Base-by-base conservation (phyloP, 2,797 vertebrate genomes). In the Pelochelys cantorii region DNA sequence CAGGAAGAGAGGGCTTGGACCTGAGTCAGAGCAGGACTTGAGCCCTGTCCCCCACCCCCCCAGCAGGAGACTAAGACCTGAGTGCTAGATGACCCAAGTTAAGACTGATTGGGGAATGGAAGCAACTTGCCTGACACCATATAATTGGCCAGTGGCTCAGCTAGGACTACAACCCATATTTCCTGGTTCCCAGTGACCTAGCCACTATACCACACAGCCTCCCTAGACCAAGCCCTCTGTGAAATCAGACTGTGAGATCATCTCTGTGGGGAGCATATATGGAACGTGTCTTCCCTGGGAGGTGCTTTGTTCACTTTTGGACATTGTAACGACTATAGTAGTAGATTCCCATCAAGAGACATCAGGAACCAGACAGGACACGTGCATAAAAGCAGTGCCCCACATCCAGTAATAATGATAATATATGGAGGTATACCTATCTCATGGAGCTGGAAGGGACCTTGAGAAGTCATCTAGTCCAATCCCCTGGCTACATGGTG, bases 221-320 rank as follows among this genome's bases (percentile, higher is more conserved):
- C 4, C 17, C 10, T 55, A 29, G 29, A n/a, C 20, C 13, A 15
- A 53, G 74, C 29, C 13, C 0, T 0, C 11, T 18, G 8, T 79
- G 29, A 11, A 71, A 55, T 8, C 1, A 27, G 9, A 74, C 48
- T 12, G 62, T 52, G 23, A 48, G 34, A 60, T 25, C 56, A 37
- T 29, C 37, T n/a, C 7, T 18, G 23, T 11, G 9, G 14, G 48
- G 25, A 14, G 22, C 55, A 1, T 13, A 1, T 13, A 8, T 7
- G 52, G 2, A 5, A 4, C 1, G 6, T 14, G 13, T 11, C 22
- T 11, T 13, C 37, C 34, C 79, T 25, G 3, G 37, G 79, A 37
- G 14, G 34, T 2, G 34, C 13, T 37, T 17, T 2, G 23, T 23
- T 81, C 55, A 34, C 79, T 56, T 15, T 20, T 42, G 42, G 42